phyloP scores from a whole-genome alignment of 2,888 invertebrate genomes.

The Homarus gammarus region DNA sequence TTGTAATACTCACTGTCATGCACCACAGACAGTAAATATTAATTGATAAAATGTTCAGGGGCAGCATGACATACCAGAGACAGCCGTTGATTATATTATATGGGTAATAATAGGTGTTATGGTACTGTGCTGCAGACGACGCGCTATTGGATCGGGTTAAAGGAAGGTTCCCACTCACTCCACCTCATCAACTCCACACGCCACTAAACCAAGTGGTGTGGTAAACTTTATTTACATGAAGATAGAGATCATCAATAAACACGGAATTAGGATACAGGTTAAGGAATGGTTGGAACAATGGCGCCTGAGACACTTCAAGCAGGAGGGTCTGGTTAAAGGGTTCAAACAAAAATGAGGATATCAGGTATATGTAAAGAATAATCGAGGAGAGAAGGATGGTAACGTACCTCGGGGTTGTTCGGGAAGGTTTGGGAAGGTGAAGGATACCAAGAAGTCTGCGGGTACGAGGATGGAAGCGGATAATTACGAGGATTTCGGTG shows the following conservation, averaged over 20 bases:
- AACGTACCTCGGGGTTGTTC: slow-evolving; percentile 58
- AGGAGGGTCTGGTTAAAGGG: neutral
- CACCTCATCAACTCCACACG: neutral
- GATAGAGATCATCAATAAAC: slow-evolving; percentile 10
- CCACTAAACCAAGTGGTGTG: neutral
- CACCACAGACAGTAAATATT: no score
- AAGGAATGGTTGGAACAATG: neutral
- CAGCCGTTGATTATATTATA: no score
- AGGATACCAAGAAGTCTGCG: slow-evolving; percentile 57
- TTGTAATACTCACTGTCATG: no score
- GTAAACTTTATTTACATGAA: slow-evolving; percentile 19
- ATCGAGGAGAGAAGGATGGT: slow-evolving; percentile 26
- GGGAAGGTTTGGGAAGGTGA: slow-evolving; percentile 57
- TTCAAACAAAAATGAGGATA: slow-evolving; percentile 38
- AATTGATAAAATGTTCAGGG: no score
- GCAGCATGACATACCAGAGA: no score
- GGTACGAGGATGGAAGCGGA: slow-evolving; percentile 60
- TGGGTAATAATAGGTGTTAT: no score
- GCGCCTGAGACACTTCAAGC: neutral
- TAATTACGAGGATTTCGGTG: slow-evolving; percentile 51
- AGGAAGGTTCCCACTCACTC: neutral
- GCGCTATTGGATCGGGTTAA: neutral
- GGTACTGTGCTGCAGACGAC: slow-evolving; percentile 5
- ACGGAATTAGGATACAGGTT: slow-evolving; percentile 11
- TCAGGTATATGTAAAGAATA: neutral